Evolutionary conservation across 2,888 invertebrate genomes (phyloP), one percentile per base, ranked within the genome.

Genomic region (Pedicia rivosa): DNA sequence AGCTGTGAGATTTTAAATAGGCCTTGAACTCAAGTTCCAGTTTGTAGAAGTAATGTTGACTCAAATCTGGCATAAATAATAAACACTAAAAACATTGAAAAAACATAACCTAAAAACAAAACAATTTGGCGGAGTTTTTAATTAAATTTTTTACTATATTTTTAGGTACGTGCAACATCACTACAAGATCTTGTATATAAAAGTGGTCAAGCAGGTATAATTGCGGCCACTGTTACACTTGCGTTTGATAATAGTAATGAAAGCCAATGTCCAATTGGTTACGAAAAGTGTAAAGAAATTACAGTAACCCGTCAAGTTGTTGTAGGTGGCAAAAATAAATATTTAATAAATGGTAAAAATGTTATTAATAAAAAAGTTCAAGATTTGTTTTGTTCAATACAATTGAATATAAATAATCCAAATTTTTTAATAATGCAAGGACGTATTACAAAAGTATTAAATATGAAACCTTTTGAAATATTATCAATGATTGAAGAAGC

Each of bases 371-470:
- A 84, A 53, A 68, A 84, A 47, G 86, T 97, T 2, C 78, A 79
- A 27, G 98, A 98, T 60, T 66, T 99, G 54, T 98, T 98, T 62
- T 87, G 91, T 50, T 91, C 94, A 0, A 82, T 98, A 5, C 94
- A 95, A 55, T 66, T 98, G 26, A 99, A 99, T 54, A 91, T 99
- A 2, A 98, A 98, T 64, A 98, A 98, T 65, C 98, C 98, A 0
- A 95, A 98, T 59, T 98, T 97, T 63, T 72, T 98, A 24, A 98
- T 99, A 52, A 97, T 98, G 97, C 98, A 98, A 68, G 98, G 98
- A 0, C 74, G 92, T 44, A 94, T 98, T 46, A 97, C 97, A 2
- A 97, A 98, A 67, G 97, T 99, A 3, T 66, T 98, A 17, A 97
- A 92, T 57, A 98, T 98, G 97, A 98, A 95, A 55, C 94, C 98